Base-by-base conservation (phyloP, 2,797 vertebrate species). In the Argya squamiceps region DNA sequence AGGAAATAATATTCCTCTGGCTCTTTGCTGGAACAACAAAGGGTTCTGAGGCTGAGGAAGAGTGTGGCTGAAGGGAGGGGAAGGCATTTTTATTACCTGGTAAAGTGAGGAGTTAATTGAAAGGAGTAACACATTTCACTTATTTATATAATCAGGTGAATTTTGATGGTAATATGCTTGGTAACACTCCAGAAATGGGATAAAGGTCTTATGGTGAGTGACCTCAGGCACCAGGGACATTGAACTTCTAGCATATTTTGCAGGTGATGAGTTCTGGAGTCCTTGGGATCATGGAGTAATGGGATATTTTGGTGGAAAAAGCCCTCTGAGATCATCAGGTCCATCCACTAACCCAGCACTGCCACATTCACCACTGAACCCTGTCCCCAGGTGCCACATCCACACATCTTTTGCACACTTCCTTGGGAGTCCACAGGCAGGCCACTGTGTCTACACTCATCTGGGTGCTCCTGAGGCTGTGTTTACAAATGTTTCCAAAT, bases 211-310 rank as follows among this genome's bases (percentile, higher is more conserved):
- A 15, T 0, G 23, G 13, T 30, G 46, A 56, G 60, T 44, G 74
- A 15, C 18, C n/a, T 52, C 49, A 68, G 50, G 8, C 8, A 39
- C 3, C 17, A 32, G 24, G 46, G 53, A 37, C 46, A 30, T 2
- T 15, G 27, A 70, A 73, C 15, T 47, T 79, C 1, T 2, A 13
- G 30, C 30, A 34, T 0, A 1, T 71, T 19, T 6, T 1, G 5
- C 17, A 41, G 63, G 26, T 1, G 2, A 3, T 15, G 69, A 60
- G 16, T 4, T 8, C 53, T 43, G 58, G 14, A 21, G 22, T 37
- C 36, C 39, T 49, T 46, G 76, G 53, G 36, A 36, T 34, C 9
- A 12, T 12, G 15, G 37, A 39, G 41, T 10, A 22, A 20, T 47
- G 18, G 19, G 7, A 71, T 32, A 36, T 46, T 65, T 59, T 17